phyloP scores from a whole-genome alignment of 2,113 vertebrate species.

The Cyanoramphus novaezelandiae region DNA sequence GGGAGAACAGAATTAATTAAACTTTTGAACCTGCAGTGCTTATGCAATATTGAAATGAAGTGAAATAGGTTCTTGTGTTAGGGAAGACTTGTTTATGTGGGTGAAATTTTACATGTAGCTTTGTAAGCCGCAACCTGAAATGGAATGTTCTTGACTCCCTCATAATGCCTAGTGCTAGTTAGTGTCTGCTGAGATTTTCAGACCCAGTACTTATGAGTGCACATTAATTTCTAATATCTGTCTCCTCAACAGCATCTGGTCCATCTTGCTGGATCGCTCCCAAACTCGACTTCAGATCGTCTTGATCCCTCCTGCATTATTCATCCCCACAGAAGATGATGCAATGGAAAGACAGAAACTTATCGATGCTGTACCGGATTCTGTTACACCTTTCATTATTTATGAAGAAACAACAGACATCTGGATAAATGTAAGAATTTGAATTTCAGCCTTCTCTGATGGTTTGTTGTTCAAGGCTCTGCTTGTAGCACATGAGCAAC shows the following conservation, averaged over 20 bases:
- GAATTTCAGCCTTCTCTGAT: neutral
- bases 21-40: conserved; percentile 53
- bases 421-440: conserved; percentile 83
- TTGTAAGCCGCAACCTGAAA: neutral
- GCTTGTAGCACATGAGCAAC: rapidly evolving
- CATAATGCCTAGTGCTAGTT: neutral
- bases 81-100: conserved; percentile 14
- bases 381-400: conserved; percentile 79
- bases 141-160: neutral
- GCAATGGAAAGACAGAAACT: conserved; percentile 80
- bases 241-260: conserved; percentile 78
- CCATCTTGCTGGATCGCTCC: conserved; percentile 81
- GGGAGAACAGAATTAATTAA: conserved; percentile 39
- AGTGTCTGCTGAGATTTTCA: neutral
- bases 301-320: conserved; percentile 80
- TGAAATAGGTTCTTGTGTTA: neutral
- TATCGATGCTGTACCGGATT: conserved; percentile 77
- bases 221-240: conserved; percentile 53
- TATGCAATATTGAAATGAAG: conserved; percentile 53
- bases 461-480: neutral
- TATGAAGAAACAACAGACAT: conserved; percentile 86
- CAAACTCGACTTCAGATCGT: conserved; percentile 83
- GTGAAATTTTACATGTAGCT: conserved; percentile 28
- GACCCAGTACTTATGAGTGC: neutral
- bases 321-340: conserved; percentile 81